Evolutionary conservation across 2,888 invertebrate genomes (phyloP).

Genomic region (Troides helena): DNA sequence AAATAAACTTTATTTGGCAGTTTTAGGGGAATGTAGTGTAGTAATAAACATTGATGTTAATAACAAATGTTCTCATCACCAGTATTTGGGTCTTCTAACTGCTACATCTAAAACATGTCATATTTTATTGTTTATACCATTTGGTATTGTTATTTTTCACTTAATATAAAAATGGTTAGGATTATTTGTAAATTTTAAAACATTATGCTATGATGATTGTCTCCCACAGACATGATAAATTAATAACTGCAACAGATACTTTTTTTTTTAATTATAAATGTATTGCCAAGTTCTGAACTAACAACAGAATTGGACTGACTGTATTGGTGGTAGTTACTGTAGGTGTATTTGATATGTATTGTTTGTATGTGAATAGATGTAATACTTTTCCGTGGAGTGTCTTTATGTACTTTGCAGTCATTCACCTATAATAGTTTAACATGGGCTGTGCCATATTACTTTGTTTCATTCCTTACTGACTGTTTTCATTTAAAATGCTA

Average conservation of each 20-base stretch:
- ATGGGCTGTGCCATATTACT: constrained; percentile 24
- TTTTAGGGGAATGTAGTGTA: not conserved
- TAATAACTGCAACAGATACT: not conserved
- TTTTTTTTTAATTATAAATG: not conserved
- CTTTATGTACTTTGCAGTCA: not conserved
- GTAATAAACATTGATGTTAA: not conserved
- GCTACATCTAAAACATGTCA: not conserved
- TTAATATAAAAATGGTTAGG: not conserved
- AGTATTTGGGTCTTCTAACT: not conserved
- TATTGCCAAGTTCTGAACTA: not conserved
- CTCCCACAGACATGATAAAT: not conserved
- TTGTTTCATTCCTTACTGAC: constrained; percentile 2
- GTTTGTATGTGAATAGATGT: constrained; percentile 3
- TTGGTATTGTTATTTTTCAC: not conserved
- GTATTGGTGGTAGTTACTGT: constrained; percentile 12
- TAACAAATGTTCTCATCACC: not conserved
- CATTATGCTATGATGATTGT: not conserved
- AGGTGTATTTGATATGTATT: constrained; percentile 16
- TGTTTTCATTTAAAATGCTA: not conserved
- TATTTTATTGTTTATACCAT: not conserved
- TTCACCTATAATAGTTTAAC: constrained; percentile 14
- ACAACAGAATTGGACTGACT: not conserved
- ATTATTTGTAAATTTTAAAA: not conserved
- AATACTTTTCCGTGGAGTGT: not conserved
- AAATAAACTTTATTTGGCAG: not conserved